Conservation (phyloP, 64 coral and sea anemone species). For the Astreopora myriophthalma region DNA sequence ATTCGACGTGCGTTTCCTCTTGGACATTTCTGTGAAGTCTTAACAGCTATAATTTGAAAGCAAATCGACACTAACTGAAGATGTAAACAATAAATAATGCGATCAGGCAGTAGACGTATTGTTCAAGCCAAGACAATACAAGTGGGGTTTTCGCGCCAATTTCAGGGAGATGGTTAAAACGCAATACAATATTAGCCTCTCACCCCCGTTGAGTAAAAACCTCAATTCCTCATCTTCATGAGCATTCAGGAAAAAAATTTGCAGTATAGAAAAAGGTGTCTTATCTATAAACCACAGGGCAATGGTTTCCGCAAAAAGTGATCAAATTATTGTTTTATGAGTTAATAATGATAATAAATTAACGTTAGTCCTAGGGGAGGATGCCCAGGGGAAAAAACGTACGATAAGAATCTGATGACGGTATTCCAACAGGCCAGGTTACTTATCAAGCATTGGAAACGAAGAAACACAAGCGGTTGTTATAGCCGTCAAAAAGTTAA, state of each 20-base stretch:
- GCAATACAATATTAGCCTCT: neutral
- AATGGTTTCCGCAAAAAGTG: too few relatives aligned
- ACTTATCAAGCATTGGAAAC: constrained; percentile 13
- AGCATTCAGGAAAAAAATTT: neutral
- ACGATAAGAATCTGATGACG: neutral
- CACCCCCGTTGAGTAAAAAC: neutral
- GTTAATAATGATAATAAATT: neutral
- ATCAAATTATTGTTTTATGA: neutral
- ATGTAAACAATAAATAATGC: too few relatives aligned
- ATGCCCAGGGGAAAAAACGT: neutral
- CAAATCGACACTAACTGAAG: too few relatives aligned
- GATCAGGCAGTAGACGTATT: too few relatives aligned
- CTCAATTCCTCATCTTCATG: neutral
- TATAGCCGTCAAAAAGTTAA: neutral
- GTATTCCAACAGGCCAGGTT: neutral
- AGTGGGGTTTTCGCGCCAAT: constrained; percentile 38
- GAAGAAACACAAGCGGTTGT: constrained; percentile 7
- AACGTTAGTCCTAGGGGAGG: neutral
- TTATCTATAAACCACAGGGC: too few relatives aligned
- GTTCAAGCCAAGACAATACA: too few relatives aligned
- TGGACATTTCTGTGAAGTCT: neutral
- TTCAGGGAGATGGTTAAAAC: neutral
- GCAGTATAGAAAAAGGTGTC: neutral
- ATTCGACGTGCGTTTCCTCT: neutral
- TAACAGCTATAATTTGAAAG: neutral